phyloP scores from a whole-genome alignment of 2,797 vertebrate species.

The Sparidentex hasta region DNA sequence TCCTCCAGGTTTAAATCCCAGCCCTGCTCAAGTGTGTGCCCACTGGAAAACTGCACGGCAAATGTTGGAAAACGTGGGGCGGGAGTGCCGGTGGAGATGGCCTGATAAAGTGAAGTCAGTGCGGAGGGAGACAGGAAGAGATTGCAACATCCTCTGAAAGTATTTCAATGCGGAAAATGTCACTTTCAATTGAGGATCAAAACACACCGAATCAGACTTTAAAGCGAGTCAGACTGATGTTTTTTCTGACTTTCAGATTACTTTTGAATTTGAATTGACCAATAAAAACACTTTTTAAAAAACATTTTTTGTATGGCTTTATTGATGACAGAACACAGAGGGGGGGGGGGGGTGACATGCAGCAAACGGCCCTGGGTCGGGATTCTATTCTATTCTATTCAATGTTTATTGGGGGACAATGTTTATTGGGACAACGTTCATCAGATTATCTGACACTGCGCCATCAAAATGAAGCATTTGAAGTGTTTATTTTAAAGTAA shows the following conservation, averaged over 20 bases:
- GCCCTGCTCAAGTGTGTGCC: slow-evolving; percentile 21
- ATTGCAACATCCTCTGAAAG: background rate
- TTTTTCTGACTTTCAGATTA: background rate
- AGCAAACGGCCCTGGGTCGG: too few species aligned
- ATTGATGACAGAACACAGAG: too few species aligned
- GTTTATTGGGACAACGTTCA: too few species aligned
- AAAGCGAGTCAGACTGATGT: background rate
- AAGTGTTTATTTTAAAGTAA: too few species aligned
- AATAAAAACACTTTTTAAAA: background rate
- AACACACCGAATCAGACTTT: background rate
- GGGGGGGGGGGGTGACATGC: too few species aligned
- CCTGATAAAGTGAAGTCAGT: slow-evolving; percentile 25
- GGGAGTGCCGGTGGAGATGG: slow-evolving; percentile 19
- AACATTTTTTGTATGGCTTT: too few species aligned
- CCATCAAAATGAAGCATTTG: too few species aligned
- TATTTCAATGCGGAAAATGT: background rate
- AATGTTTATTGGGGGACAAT: too few species aligned
- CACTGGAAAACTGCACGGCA: slow-evolving; percentile 31
- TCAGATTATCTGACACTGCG: too few species aligned
- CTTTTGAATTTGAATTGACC: background rate
- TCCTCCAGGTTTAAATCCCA: slow-evolving; percentile 39
- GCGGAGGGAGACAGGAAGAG: slow-evolving; percentile 12
- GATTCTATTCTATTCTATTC: too few species aligned
- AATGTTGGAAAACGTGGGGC: slow-evolving; percentile 20
- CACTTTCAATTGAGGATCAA: background rate